Percentiles rank a stretch among this genome's conserved stretches.
These are phyloP conservation scores for Acrocera orbiculus DNA, from an alignment of 2,888 invertebrate species.

Conservation along the genomic window DNA sequence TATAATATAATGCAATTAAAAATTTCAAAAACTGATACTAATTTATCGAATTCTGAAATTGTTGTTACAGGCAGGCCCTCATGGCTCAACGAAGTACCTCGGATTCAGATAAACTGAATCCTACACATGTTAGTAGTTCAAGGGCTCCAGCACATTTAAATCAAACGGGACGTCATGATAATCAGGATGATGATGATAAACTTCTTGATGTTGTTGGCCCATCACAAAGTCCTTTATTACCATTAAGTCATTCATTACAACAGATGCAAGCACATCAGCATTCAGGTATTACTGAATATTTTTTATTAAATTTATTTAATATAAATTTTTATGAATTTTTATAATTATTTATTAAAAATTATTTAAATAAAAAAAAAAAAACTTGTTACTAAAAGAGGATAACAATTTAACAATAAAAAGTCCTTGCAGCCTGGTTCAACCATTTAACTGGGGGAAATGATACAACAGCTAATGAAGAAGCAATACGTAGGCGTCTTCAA, in stretches of 20 bases:
- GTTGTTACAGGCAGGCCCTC: constrained; percentile 51
- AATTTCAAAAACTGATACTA: no score
- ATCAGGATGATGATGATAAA: constrained; percentile 65
- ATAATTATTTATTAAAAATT: not conserved
- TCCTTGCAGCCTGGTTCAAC: constrained; percentile 45
- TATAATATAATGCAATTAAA: no score
- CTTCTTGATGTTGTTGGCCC: constrained; percentile 76
- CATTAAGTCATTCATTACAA: constrained; percentile 33
- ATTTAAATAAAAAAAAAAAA: not conserved
- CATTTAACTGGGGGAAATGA: constrained; percentile 36
- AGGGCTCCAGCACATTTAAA: constrained; percentile 28
- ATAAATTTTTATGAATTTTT: not conserved
- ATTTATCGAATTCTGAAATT: constrained; percentile 23
- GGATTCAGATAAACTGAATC: constrained; percentile 34
- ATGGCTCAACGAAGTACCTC: constrained; percentile 32
- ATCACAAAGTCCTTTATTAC: constrained; percentile 60
- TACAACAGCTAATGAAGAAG: constrained; percentile 33
- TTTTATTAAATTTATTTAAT: constrained; percentile 3
- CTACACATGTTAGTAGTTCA: constrained; percentile 38
- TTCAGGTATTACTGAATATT: constrained; percentile 25
- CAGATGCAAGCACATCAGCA: constrained; percentile 34
- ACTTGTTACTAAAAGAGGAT: constrained; percentile 3
- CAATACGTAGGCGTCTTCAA: constrained; percentile 34
- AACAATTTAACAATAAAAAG: constrained; percentile 18
- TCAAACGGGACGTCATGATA: constrained; percentile 28